Evolutionary conservation across 2,797 vertebrate genomes (phyloP), one percentile per base, ranked within the genome.

Genomic region (Pangasius krempfi): DNA sequence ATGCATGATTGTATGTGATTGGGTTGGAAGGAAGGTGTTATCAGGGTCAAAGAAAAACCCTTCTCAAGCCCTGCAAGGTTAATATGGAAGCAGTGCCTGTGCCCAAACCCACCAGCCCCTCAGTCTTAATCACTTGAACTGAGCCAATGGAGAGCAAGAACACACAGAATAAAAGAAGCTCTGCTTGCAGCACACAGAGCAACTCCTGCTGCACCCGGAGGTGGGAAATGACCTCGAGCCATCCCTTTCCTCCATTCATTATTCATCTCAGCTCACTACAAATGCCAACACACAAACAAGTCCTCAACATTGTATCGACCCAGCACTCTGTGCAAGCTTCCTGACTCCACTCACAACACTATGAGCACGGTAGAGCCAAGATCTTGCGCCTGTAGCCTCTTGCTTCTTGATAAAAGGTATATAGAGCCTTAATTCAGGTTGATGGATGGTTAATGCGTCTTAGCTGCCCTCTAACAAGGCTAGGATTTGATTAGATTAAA

Each of bases 251-350:
- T 70, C 62, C 78, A 89, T 91, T 91, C 80, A 91, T 90, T 91
- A 91, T 91, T 92, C 82, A 92, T 89, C 83, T 52, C 64, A 44
- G 66, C 47, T 86, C 54, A 30, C 62, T 84, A 56, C 83, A 72
- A 83, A 62, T 90, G 88, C 88, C 86, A 89, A 84, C 89, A 89
- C 70, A 89, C 85, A 90, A 87, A 87, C 87, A 86, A 87, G 85
- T 86, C 56, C 70, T 88, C 70, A 68, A 75, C 83, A 25, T 2
- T n/a, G 30, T 86, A 89, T 88, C 66, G 76, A 89, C 78, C 88
- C 30, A 44, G 68, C 25, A 50, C 52, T 81, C 85, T 82, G 75
- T 58, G 22, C 75, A 79, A 84, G 72, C 75, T 58, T 54, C 50
- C 25, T 33, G 27, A 84, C 81, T 86, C 27, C 40, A n/a, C 73